Base-by-base conservation (phyloP, 1,140 invertebrate genomes). In the Lasioglossum baleicum region DNA sequence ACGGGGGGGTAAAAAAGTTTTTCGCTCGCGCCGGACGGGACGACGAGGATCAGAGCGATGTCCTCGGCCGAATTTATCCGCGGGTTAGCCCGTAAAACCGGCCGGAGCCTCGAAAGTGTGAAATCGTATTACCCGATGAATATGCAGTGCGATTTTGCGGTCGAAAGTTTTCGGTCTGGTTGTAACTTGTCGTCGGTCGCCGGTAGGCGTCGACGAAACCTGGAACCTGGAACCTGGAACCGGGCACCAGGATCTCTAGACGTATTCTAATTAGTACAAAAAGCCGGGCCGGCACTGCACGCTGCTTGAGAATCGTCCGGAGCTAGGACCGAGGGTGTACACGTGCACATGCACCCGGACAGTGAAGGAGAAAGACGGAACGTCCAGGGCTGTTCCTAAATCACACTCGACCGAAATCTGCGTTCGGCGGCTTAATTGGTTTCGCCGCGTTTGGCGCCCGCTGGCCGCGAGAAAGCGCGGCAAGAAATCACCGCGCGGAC, bases 131-230 rank as follows among this genome's bases (percentile, higher is more conserved):
- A 88, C 79, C 66, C 83, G 81, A 90, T 90, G 88, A 90, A 90
- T 90, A 90, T 90, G 89, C 88, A 90, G 80, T 64, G 63, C 80
- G 88, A 89, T 87, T 87, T 89, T 89, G 87, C 80, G 83, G 86
- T 69, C 72, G 48, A 87, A 89, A 89, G 78, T 89, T 89, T 82
- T 88, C 81, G 64, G 68, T 35, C 66, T 51, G 75, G 65, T 82
- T 84, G 84, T 85, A 84, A 84, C 83, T 75, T 79, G 80, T 58
- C 51, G 22, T 26, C 35, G 26, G 15, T 20, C 51, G 51, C 13
- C 17, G 51, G 51, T 6, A 53, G 17, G 1, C 51, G 51, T 17
- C 53, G 63, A 61, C 65, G 44, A 61, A 17, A 31, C 42, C 3
- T 66, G 48, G 60, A 26, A 42, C 42, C 3, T 66, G 48, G 60